These are phyloP conservation scores for Apis dorsata DNA, from an alignment of 1,140 invertebrate genomes.

Conservation along the genomic window DNA sequence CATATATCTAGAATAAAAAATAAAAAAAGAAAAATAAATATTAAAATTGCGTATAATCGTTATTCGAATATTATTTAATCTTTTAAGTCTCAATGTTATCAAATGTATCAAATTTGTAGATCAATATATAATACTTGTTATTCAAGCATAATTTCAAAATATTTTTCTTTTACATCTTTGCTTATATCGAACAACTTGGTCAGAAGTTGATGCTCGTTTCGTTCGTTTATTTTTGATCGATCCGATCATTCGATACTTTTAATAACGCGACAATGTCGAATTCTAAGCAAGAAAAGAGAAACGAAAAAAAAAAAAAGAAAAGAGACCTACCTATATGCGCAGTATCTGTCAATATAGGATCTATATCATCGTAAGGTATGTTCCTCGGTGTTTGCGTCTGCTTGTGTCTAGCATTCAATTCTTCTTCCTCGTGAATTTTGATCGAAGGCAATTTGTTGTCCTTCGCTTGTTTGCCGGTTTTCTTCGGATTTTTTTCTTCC, in stretches of 20 bases:
- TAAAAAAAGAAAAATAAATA: too few species aligned
- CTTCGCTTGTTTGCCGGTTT: not conserved
- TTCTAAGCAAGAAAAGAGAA: not conserved
- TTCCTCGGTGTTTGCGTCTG: conserved; percentile 82
- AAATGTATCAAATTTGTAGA: too few species aligned
- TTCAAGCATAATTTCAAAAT: too few species aligned
- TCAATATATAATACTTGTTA: too few species aligned
- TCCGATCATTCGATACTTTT: too few species aligned
- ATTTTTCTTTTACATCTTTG: not conserved
- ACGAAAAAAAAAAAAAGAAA: not conserved
- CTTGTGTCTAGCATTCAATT: conserved; percentile 65
- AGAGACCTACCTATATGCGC: conserved; percentile 78
- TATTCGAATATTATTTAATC: too few species aligned
- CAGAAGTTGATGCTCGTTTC: too few species aligned
- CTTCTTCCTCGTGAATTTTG: not conserved
- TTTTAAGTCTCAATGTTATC: too few species aligned
- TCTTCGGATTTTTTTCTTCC: not conserved
- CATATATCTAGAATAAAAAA: too few species aligned
- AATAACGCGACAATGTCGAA: too few species aligned
- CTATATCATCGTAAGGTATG: conserved; percentile 81
- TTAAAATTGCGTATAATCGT: too few species aligned
- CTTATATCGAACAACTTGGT: not conserved
- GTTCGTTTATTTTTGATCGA: too few species aligned
- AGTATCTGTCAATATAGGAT: conserved; percentile 72
- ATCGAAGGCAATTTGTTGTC: not conserved